Base-by-base conservation (phyloP, 2,797 vertebrate genomes). In the Poecilia gillii region DNA sequence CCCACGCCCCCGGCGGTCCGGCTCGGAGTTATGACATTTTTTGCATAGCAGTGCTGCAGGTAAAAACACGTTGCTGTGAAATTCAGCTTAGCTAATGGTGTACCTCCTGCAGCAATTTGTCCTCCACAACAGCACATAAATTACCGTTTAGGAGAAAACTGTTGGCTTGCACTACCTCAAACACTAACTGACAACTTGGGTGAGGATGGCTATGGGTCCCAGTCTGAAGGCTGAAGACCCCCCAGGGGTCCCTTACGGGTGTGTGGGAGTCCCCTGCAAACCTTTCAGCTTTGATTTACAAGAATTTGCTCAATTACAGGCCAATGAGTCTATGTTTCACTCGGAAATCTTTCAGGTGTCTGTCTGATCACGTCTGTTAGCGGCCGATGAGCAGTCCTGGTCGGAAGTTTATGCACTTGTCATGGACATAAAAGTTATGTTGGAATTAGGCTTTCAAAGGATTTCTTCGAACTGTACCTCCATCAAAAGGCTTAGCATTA, bases 1-100 rank as follows among this genome's bases (percentile, higher is more conserved):
- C 76, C 47, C 5, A 86, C 77, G 78, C 85, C 79, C 90, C 78
- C 62, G 73, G 82, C 84, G 71, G 86, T 81, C 79, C 75, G 77
- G 77, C 68, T 85, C 70, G 84, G 90, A 91, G 90, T 88, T 89
- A 73, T 90, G 88, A 88, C 93, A 96, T 96, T 93, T 90, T 90
- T 94, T 87, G 86, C 91, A 96, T 96, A 94, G 90, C 88, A 94
- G 83, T n/a, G 72, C 79, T 93, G 91, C 95, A 96, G 93, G 95
- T 95, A 93, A 91, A 94, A 94, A 95, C 95, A 93, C 71, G 95
- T 84, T 72, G 74, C 84, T 79, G 81, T 85, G 85, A 92, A 82
- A 89, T 79, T 76, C 88, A 85, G 82, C 92, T 92, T 92, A 89
- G 90, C 85, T 93, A 94, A 93, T 92, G 83, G 76, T 87, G 57